phyloP scores from a whole-genome alignment of 2,888 invertebrate genomes.

The Ormyrus nitidulus region DNA sequence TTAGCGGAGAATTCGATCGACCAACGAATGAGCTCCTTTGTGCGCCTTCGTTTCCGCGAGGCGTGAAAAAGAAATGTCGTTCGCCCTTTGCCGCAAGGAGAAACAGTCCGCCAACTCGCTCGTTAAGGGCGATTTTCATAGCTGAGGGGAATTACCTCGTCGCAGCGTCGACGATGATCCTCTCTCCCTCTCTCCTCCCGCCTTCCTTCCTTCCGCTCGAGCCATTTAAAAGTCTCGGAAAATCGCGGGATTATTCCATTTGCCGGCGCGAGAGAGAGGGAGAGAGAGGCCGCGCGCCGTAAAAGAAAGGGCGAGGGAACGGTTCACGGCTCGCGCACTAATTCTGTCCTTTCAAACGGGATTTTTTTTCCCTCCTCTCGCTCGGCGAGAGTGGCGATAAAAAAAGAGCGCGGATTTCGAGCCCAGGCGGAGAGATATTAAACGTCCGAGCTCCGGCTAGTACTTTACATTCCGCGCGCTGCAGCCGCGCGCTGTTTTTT shows the following conservation, averaged over 20 bases:
- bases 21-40: slow-evolving; percentile 18
- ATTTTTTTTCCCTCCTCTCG: slow-evolving; percentile 23
- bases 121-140: slow-evolving; percentile 61
- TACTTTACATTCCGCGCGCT: slow-evolving; percentile 48
- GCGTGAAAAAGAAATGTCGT: slow-evolving; percentile 58
- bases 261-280: slow-evolving; percentile 32
- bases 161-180: slow-evolving; percentile 49
- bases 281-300: neutral
- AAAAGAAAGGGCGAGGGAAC: neutral
- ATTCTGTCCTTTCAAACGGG: slow-evolving; percentile 53
- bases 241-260: slow-evolving; percentile 59
- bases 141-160: slow-evolving; percentile 59
- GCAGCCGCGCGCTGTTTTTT: slow-evolving; percentile 3
- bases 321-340: slow-evolving; percentile 49
- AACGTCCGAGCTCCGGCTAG: slow-evolving; percentile 36
- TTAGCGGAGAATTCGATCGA: neutral
- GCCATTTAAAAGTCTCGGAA: slow-evolving; percentile 31
- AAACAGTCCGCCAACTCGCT: slow-evolving; percentile 54
- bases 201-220: neutral
- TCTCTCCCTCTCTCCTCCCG: neutral
- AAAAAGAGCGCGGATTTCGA: slow-evolving; percentile 42
- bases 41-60: slow-evolving; percentile 53
- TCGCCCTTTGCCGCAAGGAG: slow-evolving; percentile 29
- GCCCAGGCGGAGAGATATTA: slow-evolving; percentile 47
- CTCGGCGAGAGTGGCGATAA: slow-evolving; percentile 10